These are phyloP conservation scores for Contarinia nasturtii DNA, from an alignment of 1,140 invertebrate genomes.

Conservation along the genomic window DNA sequence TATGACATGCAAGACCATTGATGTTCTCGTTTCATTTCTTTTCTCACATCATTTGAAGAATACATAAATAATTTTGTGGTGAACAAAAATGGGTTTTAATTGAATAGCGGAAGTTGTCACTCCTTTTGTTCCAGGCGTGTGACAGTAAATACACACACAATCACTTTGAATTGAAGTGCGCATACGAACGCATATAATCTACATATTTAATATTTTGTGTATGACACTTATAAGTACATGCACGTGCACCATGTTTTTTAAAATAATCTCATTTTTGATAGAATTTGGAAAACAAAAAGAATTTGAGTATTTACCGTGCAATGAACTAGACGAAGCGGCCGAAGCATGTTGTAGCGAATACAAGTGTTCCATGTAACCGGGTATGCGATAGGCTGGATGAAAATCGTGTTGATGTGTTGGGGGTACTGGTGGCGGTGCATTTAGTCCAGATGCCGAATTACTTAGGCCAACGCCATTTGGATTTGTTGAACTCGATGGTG, in stretches of 20 bases:
- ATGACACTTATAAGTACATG: too few species aligned
- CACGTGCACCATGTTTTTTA: too few species aligned
- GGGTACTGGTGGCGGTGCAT: conserved; percentile 6
- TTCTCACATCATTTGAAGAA: neutral
- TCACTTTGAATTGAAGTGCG: neutral
- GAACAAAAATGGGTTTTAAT: neutral
- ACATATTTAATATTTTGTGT: too few species aligned
- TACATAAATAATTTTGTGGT: neutral
- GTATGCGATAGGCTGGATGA: conserved; percentile 41
- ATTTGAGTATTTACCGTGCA: conserved; percentile 24
- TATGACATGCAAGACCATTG: too few species aligned
- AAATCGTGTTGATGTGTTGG: conserved; percentile 22
- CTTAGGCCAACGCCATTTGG: conserved; percentile 3
- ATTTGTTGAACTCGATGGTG: conserved; percentile 2
- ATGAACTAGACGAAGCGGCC: conserved; percentile 21
- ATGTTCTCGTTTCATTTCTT: too few species aligned
- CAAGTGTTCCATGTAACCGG: conserved; percentile 47
- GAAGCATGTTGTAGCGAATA: conserved; percentile 40
- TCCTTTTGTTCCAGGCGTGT: neutral
- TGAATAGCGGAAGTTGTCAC: neutral
- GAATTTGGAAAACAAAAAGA: neutral
- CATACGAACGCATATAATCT: too few species aligned
- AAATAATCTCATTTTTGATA: too few species aligned
- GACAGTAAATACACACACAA: neutral
- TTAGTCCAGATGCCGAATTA: neutral